A percentile compares a stretch with the other conserved stretches of the same genome.
phyloP scores from a whole-genome alignment of 1,140 invertebrate genomes.

The Neodiprion virginianus region DNA sequence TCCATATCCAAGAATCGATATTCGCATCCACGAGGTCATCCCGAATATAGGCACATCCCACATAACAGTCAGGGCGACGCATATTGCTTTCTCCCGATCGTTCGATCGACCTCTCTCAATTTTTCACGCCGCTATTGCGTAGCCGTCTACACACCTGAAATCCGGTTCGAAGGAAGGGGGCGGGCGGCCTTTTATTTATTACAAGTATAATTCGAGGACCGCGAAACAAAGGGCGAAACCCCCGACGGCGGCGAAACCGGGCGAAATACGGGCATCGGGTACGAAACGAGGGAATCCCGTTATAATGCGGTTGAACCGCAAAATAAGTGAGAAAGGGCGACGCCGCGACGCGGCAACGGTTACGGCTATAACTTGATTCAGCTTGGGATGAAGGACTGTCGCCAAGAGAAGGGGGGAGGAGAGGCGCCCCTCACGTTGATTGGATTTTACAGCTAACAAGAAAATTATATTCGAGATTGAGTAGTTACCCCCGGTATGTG shows the following conservation, averaged over 20 bases:
- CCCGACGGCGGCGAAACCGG: background rate
- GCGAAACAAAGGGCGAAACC: background rate
- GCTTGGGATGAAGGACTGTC: background rate
- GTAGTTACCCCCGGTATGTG: constrained; percentile 36
- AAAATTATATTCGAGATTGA: constrained; percentile 62
- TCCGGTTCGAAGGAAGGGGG: background rate
- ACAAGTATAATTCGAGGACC: background rate
- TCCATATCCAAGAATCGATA: constrained; percentile 2
- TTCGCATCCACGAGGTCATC: background rate
- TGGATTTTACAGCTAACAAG: constrained; percentile 61
- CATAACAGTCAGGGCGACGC: too few relatives aligned
- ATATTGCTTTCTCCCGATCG: too few relatives aligned
- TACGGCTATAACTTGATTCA: constrained; percentile 21
- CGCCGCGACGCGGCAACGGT: constrained; percentile 23
- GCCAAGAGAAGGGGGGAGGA: constrained; percentile 9
- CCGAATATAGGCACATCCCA: background rate
- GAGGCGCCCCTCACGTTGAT: constrained; percentile 48
- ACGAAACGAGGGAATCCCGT: constrained; percentile 11
- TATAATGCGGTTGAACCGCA: constrained; percentile 15
- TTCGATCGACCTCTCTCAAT: background rate
- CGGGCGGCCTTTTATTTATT: constrained; percentile 1
- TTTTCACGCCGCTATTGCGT: background rate
- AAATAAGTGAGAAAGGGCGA: constrained; percentile 40
- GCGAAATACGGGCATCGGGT: background rate
- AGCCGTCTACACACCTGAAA: background rate